A percentile compares a stretch with the other conserved stretches of the same genome.
phyloP scores from a whole-genome alignment of 2,797 vertebrate genomes.

The Scarus forsteni region DNA sequence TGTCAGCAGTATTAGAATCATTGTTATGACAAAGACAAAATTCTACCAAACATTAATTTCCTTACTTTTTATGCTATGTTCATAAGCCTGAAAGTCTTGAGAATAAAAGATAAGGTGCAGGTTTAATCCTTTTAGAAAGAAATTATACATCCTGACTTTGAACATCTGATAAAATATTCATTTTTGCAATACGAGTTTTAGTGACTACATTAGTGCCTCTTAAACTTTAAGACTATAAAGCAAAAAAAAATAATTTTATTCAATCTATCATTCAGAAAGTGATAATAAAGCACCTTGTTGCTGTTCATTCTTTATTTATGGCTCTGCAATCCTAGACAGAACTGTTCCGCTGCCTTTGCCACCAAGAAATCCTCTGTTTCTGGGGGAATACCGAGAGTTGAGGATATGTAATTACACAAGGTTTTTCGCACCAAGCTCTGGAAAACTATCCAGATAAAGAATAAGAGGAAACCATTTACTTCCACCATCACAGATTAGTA shows the following conservation, averaged over 20 bases:
- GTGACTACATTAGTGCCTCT: background rate
- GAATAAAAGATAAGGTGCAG: background rate
- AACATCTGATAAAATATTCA: background rate
- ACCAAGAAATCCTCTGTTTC: background rate
- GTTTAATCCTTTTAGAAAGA: background rate
- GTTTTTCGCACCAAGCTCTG: background rate
- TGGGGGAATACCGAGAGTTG: background rate
- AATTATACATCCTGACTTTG: background rate
- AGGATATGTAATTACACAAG: background rate
- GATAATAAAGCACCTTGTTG: background rate
- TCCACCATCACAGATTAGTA: slow-evolving; percentile 1
- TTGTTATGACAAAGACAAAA: no score
- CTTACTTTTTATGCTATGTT: background rate
- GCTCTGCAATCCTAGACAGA: background rate
- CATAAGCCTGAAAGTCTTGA: background rate
- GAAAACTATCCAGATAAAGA: background rate
- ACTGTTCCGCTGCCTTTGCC: background rate
- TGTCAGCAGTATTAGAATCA: no score
- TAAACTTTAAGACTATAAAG: background rate
- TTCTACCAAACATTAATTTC: no score
- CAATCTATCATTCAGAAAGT: background rate
- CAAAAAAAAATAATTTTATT: background rate
- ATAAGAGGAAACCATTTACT: slow-evolving; percentile 6
- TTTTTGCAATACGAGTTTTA: background rate
- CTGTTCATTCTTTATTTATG: background rate